Evolutionary conservation across 2,113 vertebrate genomes (phyloP).

Genomic region (Elanoides forficatus): DNA sequence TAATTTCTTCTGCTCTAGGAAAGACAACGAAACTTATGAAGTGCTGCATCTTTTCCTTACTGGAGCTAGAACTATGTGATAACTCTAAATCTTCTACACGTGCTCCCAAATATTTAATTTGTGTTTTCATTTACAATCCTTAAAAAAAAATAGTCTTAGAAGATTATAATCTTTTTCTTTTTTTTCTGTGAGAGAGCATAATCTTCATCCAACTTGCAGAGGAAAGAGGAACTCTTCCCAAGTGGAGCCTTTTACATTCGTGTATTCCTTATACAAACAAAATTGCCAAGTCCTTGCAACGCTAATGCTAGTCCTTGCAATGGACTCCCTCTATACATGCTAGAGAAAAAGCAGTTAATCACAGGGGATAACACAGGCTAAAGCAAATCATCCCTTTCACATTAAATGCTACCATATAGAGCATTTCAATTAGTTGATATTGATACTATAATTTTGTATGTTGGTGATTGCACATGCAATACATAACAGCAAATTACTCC

Average conservation of each 20-base stretch:
- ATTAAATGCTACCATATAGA: neutral
- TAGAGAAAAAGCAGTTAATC: neutral
- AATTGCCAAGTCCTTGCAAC: neutral
- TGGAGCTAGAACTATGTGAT: neutral
- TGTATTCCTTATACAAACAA: neutral
- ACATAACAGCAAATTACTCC: conserved; percentile 18
- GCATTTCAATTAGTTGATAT: neutral
- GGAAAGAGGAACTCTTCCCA: neutral
- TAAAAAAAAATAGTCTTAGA: neutral
- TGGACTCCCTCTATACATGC: neutral
- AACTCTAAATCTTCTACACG: neutral
- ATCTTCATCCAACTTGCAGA: neutral
- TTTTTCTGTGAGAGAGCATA: neutral
- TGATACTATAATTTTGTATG: neutral
- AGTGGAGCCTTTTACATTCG: neutral
- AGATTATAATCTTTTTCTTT: neutral
- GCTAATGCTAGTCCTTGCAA: neutral
- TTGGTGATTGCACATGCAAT: neutral
- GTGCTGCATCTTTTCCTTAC: neutral
- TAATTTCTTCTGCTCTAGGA: neutral
- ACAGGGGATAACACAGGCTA: neutral
- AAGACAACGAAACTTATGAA: neutral
- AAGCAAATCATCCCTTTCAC: neutral
- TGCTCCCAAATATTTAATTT: neutral
- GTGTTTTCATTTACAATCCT: neutral